Base-by-base conservation (phyloP, 35 echinoderm and acorn worm genomes). In the Eucidaris tribuloides region DNA sequence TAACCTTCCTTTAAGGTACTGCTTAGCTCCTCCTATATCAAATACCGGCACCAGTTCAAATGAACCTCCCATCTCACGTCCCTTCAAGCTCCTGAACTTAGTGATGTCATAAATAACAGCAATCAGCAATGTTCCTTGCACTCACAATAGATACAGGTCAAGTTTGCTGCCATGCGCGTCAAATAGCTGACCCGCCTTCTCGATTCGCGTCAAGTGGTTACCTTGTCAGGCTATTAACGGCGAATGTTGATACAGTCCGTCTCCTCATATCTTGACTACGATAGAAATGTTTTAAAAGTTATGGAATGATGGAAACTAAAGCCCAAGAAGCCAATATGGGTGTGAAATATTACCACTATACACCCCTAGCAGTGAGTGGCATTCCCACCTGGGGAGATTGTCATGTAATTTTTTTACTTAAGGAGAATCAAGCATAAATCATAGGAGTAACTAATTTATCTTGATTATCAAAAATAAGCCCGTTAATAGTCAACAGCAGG, bases 201-300 rank as follows among this genome's bases (percentile, higher is more conserved):
- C 57, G 41, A 34, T 84, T 85, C 37, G 85, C 33, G 14, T 91
- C 88, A 9, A 71, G 24, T 40, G 88, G 81, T 83, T 85, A 77
- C 1, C 88, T 81, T 35, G 35, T 5, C 17, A 90, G 45, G 43
- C 45, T 50, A 20, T 78, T 66, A n/a, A 20, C 81, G 60, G 30
- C 76, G 49, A 1, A 83, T 20, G 19, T 58, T 19, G 5, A 88
- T 32, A 18, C 76, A 48, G 65, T 88, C 85, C 44, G 76, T 60
- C 68, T 80, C 28, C 24, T 57, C 42, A 30, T 84, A 84, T 23
- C 25, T 7, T n/a, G n/a, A n/a, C 32, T 74, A 24, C 11, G 86
- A 42, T 57, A 91, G 30, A n/a, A n/a, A 55, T 91, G 89, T 33
- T 80, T 85, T 35, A 91, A n/a, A n/a, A n/a, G n/a, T n/a, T n/a